These are phyloP conservation scores for Griposia aprilina DNA, from an alignment of 2,888 invertebrate genomes.

Conservation along the genomic window DNA sequence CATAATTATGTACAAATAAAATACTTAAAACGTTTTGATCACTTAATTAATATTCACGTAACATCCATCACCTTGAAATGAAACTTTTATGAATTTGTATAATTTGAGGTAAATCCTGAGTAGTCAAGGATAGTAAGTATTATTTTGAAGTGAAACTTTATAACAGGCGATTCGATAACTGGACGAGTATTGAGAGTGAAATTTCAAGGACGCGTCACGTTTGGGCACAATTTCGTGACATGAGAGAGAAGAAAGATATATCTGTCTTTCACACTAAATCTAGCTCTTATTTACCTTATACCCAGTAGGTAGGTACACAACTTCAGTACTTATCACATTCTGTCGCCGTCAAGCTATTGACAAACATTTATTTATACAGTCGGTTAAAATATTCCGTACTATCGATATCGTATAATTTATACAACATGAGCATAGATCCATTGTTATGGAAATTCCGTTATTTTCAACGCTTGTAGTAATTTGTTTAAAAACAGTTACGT, in stretches of 20 bases:
- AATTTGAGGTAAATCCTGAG: not conserved
- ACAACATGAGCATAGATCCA: constrained; percentile 43
- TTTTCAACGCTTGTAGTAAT: constrained; percentile 45
- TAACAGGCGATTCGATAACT: not conserved
- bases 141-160: not conserved
- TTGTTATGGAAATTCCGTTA: constrained; percentile 57
- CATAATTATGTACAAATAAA: not conserved
- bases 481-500: constrained; percentile 36
- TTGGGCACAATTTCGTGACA: not conserved
- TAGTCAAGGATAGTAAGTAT: not conserved
- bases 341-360: constrained; percentile 30
- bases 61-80: not conserved
- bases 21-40: not conserved
- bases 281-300: not conserved
- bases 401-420: constrained; percentile 45
- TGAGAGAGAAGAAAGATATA: not conserved
- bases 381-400: constrained; percentile 36
- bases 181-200: not conserved
- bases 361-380: constrained; percentile 43
- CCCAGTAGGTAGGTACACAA: not conserved
- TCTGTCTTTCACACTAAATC: not conserved
- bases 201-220: not conserved
- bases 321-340: not conserved
- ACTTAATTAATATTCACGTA: not conserved
- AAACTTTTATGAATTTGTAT: not conserved